Evolutionary conservation across 2,113 vertebrate genomes (phyloP).

Genomic region (Donacobius atricapilla): DNA sequence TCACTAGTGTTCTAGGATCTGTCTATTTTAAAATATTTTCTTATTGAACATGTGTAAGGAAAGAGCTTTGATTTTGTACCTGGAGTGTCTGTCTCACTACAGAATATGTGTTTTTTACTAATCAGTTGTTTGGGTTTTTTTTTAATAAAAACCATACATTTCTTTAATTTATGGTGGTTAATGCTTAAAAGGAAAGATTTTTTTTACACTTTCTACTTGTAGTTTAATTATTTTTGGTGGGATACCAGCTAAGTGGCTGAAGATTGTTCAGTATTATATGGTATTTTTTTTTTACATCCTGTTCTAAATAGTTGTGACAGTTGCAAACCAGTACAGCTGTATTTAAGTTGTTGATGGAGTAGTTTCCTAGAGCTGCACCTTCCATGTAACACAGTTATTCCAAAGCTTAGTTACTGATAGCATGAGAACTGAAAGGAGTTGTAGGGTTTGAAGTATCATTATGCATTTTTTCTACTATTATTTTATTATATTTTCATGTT

Average conservation of each 20-base stretch:
- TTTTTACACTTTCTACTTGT: not conserved
- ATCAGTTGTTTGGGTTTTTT: not conserved
- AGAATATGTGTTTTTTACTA: not conserved
- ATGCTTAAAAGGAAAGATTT: not conserved
- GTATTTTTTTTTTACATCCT: not conserved
- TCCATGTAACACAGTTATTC: not conserved
- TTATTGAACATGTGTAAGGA: not conserved
- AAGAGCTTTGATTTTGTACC: not conserved
- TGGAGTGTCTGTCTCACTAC: not conserved
- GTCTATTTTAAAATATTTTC: not conserved
- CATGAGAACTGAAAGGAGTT: not conserved
- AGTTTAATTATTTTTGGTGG: not conserved
- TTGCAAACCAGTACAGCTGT: not conserved
- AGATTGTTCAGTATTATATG: not conserved
- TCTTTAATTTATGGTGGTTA: not conserved
- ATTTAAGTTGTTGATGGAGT: not conserved
- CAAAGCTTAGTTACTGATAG: not conserved
- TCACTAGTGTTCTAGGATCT: not conserved
- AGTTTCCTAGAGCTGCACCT: not conserved
- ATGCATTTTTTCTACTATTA: not conserved
- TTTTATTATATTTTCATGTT: not conserved
- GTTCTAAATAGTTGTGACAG: not conserved
- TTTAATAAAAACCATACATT: rapidly evolving
- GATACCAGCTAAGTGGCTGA: not conserved
- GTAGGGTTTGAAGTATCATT: not conserved